Base-by-base conservation (phyloP, 2,888 invertebrate genomes). In the Glaucopsyche alexis region DNA sequence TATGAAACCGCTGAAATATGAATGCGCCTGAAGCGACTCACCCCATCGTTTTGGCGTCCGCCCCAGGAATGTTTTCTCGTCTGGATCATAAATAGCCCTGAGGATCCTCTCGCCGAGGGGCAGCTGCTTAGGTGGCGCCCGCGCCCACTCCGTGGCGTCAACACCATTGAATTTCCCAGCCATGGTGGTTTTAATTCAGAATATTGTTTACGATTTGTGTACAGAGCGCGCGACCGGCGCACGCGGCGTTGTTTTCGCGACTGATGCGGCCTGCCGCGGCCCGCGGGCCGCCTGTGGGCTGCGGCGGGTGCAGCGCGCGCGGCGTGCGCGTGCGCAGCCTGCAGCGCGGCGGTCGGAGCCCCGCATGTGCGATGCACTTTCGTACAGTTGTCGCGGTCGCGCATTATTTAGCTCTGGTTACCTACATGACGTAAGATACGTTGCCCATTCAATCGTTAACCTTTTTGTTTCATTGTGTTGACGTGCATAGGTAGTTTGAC, bases 31-130 rank as follows among this genome's bases (percentile, higher is more conserved):
- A 6, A 19, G 45, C 29, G 42, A 83, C 91, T 88, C 78, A 92
- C 92, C 92, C 92, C 92, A 92, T 85, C 90, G 79, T 74, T 89
- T 89, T 47, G 90, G 85, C 60, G 92, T 92, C 29, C 92, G 80
- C 45, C 92, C 92, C 40, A 91, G 81, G 75, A 90, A 85, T 80
- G 90, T 91, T 7, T 87, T 86, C 16, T 92, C 91, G 0, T 87
- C 86, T 7, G 85, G 86, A 75, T 92, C 85, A 77, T 92, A 92
- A 55, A 91, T 82, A 0, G 84, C 82, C 71, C 82, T 86, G 9
- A 82, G 81, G 0, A 86, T 74, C 67, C 87, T 84, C 65, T 81
- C 78, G 79, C 86, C 83, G 1, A 83, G 76, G 0, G 88, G 82
- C 0, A 85, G 84, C 0, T 83, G 76, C 0, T 83, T 82, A 0